Evolutionary conservation across 2,888 invertebrate genomes (phyloP).

Genomic region (Alentia gelatinosa): DNA sequence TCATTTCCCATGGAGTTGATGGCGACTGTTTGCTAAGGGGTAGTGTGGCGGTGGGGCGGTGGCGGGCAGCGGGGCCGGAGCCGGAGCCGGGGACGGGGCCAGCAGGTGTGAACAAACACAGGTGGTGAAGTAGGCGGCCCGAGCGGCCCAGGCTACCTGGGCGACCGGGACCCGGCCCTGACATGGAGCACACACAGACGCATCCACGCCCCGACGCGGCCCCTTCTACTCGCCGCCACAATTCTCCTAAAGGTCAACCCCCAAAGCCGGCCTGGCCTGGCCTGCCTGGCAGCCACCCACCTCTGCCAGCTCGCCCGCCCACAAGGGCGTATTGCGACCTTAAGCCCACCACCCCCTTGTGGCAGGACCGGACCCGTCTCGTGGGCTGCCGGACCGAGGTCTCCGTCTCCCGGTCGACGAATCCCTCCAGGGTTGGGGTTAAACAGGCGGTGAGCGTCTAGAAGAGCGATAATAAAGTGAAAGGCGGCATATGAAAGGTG

Average conservation of each 20-base stretch:
- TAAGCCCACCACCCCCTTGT: not conserved
- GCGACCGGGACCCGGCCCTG: not conserved
- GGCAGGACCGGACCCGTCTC: not conserved
- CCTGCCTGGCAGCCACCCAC: not conserved
- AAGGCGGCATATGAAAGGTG: not conserved
- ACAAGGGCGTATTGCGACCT: not conserved
- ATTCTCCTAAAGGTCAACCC: slow-evolving; percentile 7
- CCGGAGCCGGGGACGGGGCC: slow-evolving; percentile 26
- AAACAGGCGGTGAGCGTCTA: not conserved
- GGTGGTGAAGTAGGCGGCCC: slow-evolving; percentile 39
- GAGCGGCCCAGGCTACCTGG: slow-evolving; percentile 27
- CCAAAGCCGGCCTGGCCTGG: not conserved
- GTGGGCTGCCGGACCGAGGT: not conserved
- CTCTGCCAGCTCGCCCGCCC: not conserved
- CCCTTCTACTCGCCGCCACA: slow-evolving; percentile 26
- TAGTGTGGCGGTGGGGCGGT: slow-evolving; percentile 1
- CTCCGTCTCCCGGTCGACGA: not conserved
- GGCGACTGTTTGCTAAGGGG: slow-evolving; percentile 31
- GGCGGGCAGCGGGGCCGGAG: not conserved
- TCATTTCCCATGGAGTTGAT: slow-evolving; percentile 49
- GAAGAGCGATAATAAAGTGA: not conserved
- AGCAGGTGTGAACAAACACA: slow-evolving; percentile 52
- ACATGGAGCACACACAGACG: slow-evolving; percentile 36
- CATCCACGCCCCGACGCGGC: not conserved
- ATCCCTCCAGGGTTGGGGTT: not conserved